Conservation (phyloP, 2,113 vertebrate genomes). For the Sminthopsis crassicaudata region DNA sequence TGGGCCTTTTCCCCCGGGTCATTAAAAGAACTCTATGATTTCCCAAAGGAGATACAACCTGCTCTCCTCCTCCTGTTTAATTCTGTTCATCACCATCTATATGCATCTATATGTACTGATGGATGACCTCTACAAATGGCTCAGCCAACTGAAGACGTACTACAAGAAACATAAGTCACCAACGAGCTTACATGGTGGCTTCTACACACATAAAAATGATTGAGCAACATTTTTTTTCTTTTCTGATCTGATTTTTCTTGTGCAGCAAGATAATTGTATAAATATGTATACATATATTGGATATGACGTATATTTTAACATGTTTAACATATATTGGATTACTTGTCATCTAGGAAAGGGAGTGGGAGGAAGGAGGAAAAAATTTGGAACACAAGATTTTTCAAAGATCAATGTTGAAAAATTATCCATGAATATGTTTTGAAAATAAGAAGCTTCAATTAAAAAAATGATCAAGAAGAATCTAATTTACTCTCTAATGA, state of each 20-base stretch:
- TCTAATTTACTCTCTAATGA: not conserved
- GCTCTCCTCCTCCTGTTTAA: not conserved
- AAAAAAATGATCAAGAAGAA: not conserved
- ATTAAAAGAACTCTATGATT: not conserved
- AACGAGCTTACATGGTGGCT: not conserved
- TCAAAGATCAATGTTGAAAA: no score
- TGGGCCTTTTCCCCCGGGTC: not conserved
- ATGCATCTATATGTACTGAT: not conserved
- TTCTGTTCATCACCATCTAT: not conserved
- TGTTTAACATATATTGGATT: no score
- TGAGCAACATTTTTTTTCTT: not conserved
- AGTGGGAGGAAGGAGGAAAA: no score
- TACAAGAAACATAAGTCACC: not conserved
- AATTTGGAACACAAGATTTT: no score
- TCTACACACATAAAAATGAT: not conserved
- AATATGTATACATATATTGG: no score
- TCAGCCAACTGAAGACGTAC: not conserved
- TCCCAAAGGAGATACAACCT: not conserved
- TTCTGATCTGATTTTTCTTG: no score
- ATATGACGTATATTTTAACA: no score
- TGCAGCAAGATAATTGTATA: no score
- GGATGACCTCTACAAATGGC: not conserved
- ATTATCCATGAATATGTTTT: no score
- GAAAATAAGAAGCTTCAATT: no score
- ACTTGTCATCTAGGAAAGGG: no score